phyloP scores from a whole-genome alignment of 2,888 invertebrate genomes.

The Pteria penguin region DNA sequence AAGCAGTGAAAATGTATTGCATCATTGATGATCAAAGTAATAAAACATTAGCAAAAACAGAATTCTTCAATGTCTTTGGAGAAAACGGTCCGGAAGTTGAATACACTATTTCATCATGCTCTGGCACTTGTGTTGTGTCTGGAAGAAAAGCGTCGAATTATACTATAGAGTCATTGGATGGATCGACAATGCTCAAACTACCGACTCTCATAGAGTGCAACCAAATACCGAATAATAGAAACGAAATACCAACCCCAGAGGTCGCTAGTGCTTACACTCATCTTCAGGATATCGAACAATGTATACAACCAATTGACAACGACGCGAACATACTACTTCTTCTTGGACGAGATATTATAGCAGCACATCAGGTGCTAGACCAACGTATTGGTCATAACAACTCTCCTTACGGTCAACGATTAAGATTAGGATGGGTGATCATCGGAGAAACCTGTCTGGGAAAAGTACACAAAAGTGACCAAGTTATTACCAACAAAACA shows the following conservation, averaged over 20 bases:
- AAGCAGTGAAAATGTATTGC: conserved; percentile 21
- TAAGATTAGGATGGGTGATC: conserved; percentile 33
- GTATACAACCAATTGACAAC: background rate
- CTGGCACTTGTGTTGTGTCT: conserved; percentile 19
- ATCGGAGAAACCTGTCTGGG: conserved; percentile 39
- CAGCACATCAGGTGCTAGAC: conserved; percentile 32
- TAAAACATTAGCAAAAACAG: conserved; percentile 25
- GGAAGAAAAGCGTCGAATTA: conserved; percentile 18
- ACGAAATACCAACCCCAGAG: conserved; percentile 30
- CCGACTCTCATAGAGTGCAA: conserved; percentile 29
- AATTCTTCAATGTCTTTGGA: conserved; percentile 15
- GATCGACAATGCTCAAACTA: conserved; percentile 4
- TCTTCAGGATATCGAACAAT: conserved; percentile 4
- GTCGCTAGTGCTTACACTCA: conserved; percentile 19
- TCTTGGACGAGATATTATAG: conserved; percentile 23
- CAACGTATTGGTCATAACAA: conserved; percentile 12
- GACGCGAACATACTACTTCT: background rate
- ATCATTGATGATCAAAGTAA: conserved; percentile 33
- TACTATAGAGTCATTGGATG: conserved; percentile 27
- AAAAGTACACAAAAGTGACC: conserved; percentile 26
- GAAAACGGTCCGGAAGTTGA: background rate
- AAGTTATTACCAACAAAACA: conserved; percentile 33
- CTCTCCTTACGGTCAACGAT: conserved; percentile 34
- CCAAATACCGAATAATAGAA: conserved; percentile 21
- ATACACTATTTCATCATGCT: conserved; percentile 31